A percentile compares a stretch with the other conserved stretches of the same genome.
These are phyloP conservation scores for Esox niger DNA, from an alignment of 2,113 vertebrate genomes.

Conservation along the genomic window DNA sequence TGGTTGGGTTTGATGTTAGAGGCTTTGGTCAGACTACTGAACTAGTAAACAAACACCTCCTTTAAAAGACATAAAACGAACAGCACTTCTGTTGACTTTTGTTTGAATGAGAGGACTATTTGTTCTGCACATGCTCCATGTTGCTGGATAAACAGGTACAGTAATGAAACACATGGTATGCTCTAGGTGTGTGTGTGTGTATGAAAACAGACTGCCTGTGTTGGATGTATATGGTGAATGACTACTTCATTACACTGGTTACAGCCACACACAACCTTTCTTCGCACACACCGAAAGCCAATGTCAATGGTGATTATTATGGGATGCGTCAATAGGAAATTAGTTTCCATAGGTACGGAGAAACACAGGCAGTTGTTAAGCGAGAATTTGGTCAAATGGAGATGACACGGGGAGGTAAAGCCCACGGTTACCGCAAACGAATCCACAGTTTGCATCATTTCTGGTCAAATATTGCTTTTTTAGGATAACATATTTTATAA, in stretches of 20 bases:
- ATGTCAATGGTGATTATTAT: background rate
- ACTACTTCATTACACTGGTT: slow-evolving; percentile 20
- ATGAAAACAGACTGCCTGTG: slow-evolving; percentile 22
- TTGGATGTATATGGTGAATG: slow-evolving; percentile 9
- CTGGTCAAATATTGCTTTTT: no score
- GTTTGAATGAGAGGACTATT: background rate
- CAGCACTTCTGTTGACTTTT: background rate
- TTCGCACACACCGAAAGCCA: background rate
- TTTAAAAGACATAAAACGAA: background rate
- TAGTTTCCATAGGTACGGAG: background rate
- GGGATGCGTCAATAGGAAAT: background rate
- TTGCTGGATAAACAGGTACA: slow-evolving; percentile 15
- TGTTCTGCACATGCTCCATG: slow-evolving; percentile 1
- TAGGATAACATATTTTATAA: no score
- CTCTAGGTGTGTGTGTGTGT: slow-evolving; percentile 22
- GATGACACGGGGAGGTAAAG: no score
- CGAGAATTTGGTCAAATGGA: no score
- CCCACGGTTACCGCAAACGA: no score
- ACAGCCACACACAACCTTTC: slow-evolving; percentile 1
- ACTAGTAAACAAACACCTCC: background rate
- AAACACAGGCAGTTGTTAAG: no score
- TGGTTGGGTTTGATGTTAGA: background rate
- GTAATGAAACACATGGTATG: slow-evolving; percentile 12
- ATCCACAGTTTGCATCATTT: no score
- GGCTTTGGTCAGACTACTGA: background rate